These are phyloP conservation scores for Trichogramma pretiosum DNA, from an alignment of 1,140 invertebrate species.

Conservation along the genomic window DNA sequence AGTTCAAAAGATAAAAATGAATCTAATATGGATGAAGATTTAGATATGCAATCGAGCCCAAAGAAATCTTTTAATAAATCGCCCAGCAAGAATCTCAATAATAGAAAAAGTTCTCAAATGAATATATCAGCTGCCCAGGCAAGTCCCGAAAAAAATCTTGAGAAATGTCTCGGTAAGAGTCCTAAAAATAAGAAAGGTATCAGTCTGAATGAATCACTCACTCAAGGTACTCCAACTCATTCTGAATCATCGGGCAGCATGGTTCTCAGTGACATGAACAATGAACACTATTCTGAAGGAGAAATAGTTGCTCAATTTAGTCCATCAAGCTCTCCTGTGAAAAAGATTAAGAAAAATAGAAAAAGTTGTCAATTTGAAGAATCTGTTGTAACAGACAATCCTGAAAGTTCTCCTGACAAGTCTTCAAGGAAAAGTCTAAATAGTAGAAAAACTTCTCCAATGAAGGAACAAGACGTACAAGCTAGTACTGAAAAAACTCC, in stretches of 20 bases:
- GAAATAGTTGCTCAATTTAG: too few species aligned
- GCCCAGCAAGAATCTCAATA: too few species aligned
- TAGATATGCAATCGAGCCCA: too few species aligned
- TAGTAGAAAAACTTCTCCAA: neutral
- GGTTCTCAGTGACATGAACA: neutral
- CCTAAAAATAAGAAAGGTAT: neutral
- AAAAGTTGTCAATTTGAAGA: constrained; percentile 1
- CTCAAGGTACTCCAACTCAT: neutral
- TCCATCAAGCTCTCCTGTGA: too few species aligned
- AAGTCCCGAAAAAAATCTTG: too few species aligned
- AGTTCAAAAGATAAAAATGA: too few species aligned
- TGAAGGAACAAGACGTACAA: too few species aligned
- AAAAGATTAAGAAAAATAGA: neutral
- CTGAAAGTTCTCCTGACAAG: neutral
- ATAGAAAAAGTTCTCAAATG: too few species aligned
- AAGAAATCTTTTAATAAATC: too few species aligned
- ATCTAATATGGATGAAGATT: too few species aligned
- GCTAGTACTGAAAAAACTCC: too few species aligned
- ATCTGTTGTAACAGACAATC: constrained; percentile 5
- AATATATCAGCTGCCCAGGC: neutral
- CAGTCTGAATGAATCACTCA: neutral
- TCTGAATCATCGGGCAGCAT: neutral
- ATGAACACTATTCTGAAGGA: too few species aligned
- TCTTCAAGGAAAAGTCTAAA: neutral
- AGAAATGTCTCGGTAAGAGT: neutral